These are phyloP conservation scores for Tenodera sinensis DNA, from an alignment of 2,888 invertebrate genomes.

Conservation along the genomic window DNA sequence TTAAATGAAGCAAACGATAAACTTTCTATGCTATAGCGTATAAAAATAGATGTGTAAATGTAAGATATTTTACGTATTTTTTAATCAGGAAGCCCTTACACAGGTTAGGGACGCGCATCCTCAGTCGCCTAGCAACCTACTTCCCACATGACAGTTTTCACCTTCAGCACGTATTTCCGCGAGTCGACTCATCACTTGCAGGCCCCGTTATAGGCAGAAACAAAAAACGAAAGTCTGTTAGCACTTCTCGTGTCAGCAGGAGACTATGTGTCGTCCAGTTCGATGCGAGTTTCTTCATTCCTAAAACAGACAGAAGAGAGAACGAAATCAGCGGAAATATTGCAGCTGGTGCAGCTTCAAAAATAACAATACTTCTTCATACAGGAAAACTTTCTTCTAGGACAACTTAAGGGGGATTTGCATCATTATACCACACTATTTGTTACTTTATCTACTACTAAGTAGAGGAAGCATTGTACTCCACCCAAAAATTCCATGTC, in stretches of 20 bases:
- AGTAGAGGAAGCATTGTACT: no score
- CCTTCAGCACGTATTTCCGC: neutral
- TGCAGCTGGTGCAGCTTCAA: no score
- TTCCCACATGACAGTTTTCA: neutral
- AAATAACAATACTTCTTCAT: no score
- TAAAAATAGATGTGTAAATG: neutral
- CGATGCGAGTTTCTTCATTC: neutral
- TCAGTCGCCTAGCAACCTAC: neutral
- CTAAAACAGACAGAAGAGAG: neutral
- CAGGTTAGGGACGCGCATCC: neutral
- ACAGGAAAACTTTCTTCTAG: no score
- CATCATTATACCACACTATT: no score
- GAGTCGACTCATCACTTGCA: neutral
- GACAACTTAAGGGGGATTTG: no score
- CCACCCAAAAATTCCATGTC: no score
- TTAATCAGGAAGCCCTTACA: neutral
- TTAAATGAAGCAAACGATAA: neutral
- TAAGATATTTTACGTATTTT: neutral
- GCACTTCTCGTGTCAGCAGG: neutral
- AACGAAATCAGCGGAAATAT: neutral
- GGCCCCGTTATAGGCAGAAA: neutral
- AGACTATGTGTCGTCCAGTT: neutral
- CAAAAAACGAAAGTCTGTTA: neutral
- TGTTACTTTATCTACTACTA: no score
- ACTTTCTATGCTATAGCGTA: neutral